Evolutionary conservation across 64 coral and sea anemone genomes (phyloP), one percentile per base, ranked within the genome.

Genomic region (Anthopleura sola): DNA sequence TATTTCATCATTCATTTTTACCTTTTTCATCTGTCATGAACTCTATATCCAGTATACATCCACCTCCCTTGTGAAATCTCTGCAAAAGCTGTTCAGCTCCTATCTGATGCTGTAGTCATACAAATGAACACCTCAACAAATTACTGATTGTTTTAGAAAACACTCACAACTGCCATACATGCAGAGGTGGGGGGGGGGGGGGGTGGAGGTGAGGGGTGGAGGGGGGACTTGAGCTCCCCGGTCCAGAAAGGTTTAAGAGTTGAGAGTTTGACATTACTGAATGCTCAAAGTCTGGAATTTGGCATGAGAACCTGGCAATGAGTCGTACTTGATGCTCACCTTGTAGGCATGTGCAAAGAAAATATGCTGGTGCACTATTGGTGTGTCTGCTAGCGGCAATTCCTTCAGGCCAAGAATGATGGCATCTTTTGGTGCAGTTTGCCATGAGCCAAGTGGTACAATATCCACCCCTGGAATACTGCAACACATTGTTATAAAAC

Each of bases 281-380:
- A 44, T 44, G 39, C 39, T 44, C 39, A 2, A n/a, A n/a, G n/a
- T n/a, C n/a, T n/a, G n/a, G n/a, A n/a, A n/a, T n/a, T n/a, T n/a
- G n/a, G n/a, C n/a, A 40, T 40, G 39, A 40, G 39, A 40, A 40
- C 39, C 39, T 40, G 39, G 39, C 6, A 40, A 40, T 40, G 6
- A 51, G 15, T 16, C 58, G n/a, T n/a, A 26, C 58, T 26, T 62
- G 58, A 53, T 53, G 20, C 58, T 49, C 55, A 93, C 94, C 91
- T 97, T 97, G 34, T 90, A 97, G 21, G 94, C 91, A 97, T 97
- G 94, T 77, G 90, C 94, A 90, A 97, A 93, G 88, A 85, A 97
- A 38, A 97, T 78, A 57, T 97, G 94, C 19, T 53, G 84, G 21
- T 97, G 81, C 78, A 69, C 56, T 71, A 97, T 87, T 74, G 87